Evolutionary conservation across 2,888 invertebrate genomes (phyloP), one percentile per base, ranked within the genome.

Genomic region (Xanthia togata): DNA sequence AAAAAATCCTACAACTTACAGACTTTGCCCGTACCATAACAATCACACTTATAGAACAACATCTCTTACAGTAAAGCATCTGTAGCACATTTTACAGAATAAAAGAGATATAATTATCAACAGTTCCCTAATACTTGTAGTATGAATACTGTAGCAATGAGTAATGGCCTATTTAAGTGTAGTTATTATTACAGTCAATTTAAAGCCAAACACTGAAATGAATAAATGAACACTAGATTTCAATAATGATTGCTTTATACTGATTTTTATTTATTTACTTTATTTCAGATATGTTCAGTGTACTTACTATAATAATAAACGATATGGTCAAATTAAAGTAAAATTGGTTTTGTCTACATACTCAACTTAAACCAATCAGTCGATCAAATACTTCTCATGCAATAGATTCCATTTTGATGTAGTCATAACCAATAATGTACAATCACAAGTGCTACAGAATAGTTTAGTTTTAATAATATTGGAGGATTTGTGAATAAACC

Each of bases 221-320:
- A 69, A 69, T 74, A 73, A 79, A 76, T 83, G 78, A 79, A 81
- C 74, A 83, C 79, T 68, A 76, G 26, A 65, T 85, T 83, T 72
- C 41, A 14, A 72, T 57, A 38, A 62, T 78, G 71, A 84, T 86
- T 82, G 88, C 86, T 84, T 79, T 65, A 53, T 44, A 69, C 38
- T 63, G 68, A 78, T 80, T 73, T 68, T 64, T 70, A 79, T 83
- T 81, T 73, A 64, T 53, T 81, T 74, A 68, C 53, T 76, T 74
- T 65, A 82, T 83, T 79, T 73, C 65, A 84, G 89, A 90, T 90
- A 90, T 90, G 90, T 90, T 81, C 67, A 73, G 79, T 84, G 84
- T 78, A 65, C 78, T 60, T 77, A 79, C 17, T 65, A 50, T 41
- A 55, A 55, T 65, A 55, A 50, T 69, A 86, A 87, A 86, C 50